phyloP scores from a whole-genome alignment of 2,797 vertebrate species.

The Pelobates cultripes region DNA sequence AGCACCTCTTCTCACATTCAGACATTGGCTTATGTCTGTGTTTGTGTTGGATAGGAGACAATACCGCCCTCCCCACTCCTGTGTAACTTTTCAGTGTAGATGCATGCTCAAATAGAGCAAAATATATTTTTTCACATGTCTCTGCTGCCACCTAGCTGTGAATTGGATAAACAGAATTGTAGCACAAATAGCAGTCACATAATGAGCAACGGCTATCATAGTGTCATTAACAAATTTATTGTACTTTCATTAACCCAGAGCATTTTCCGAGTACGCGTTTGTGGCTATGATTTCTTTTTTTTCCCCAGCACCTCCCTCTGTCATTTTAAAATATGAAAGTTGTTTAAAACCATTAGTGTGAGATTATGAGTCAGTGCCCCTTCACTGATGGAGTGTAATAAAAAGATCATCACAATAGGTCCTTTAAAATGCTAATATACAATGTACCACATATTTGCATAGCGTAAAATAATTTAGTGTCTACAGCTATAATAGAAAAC shows the following conservation, averaged over 20 bases:
- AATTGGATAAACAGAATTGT: neutral
- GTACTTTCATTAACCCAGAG: constrained; percentile 2
- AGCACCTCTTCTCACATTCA: neutral
- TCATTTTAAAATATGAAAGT: neutral
- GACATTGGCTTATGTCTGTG: neutral
- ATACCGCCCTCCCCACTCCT: neutral
- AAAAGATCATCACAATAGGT: neutral
- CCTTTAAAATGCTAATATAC: neutral
- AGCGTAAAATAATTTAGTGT: neutral
- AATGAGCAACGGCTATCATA: neutral
- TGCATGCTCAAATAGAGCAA: neutral
- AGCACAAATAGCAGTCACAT: constrained; percentile 2
- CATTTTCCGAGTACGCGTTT: neutral
- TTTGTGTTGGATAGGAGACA: neutral
- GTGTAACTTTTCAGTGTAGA: neutral
- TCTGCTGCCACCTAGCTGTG: constrained; percentile 57
- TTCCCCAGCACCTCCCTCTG: neutral
- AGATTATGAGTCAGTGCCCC: neutral
- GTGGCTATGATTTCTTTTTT: neutral
- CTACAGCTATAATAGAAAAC: neutral
- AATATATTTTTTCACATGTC: constrained; percentile 33
- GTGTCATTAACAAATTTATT: constrained; percentile 3
- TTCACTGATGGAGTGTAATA: neutral
- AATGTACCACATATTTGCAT: neutral
- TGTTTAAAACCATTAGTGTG: constrained; percentile 5